Evolutionary conservation across 2,113 vertebrate genomes (phyloP), one percentile per base, ranked within the genome.

Genomic region (Tragelaphus buxtoni): DNA sequence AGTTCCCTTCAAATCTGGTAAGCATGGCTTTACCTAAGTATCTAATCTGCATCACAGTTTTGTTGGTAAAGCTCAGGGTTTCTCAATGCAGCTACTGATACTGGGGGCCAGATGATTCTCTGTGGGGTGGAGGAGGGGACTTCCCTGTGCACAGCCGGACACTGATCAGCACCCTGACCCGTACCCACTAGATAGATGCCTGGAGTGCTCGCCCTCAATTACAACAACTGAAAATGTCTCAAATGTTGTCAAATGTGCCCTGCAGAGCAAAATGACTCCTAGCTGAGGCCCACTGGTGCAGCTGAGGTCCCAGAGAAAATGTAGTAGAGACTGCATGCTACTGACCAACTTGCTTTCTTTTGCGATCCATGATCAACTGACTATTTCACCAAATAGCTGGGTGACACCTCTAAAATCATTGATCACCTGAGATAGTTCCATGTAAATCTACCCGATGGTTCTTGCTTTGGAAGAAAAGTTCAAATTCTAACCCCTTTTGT

Each of bases 401-500:
- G 9, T 32, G 14, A 56, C 9, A 45, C n/a, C 55, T 85, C 45
- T 39, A 85, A 81, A 79, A 13, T n/a, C 35, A 77, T 0, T 55
- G 80, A 47, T 79, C 74, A 85, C 30, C 47, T 88, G 20, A 84
- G 47, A 45, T 16, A 56, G 24, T 22, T 86, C 49, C 79, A 55
- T 69, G 65, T 74, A 30, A 58, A 65, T 61, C 72, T n/a, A 90
- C 47, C 32, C 17, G 39, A 88, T 60, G 16, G 39, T 20, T 79
- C 45, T 24, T 91, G 72, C 8, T 94, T 84, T 81, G 24, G 24
- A 87, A 65, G 58, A 91, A 77, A 32, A 85, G 39, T 63, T 93
- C 26, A 56, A 76, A 63, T 47, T 80, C 76, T 60, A 85, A 53
- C 13, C 28, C 55, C 24, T 91, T 83, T 85, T 18, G 55, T 63